Conservation (phyloP, 2,888 invertebrate genomes). For the Trachelus tabidus region DNA sequence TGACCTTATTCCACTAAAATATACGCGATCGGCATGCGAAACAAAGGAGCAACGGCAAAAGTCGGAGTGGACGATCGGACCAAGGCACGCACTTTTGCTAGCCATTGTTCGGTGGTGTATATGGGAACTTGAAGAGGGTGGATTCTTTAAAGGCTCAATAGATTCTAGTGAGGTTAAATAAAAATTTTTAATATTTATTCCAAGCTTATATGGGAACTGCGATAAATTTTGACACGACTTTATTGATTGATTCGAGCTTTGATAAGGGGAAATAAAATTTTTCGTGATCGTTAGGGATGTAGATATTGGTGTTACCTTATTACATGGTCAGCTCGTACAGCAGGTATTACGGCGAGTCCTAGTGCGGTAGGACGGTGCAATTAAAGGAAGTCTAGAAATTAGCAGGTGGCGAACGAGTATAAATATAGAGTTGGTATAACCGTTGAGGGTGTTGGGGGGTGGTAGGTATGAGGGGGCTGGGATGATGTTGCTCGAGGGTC, state of each 20-base stretch:
- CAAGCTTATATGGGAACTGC: background rate
- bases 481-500: background rate
- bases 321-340: constrained; percentile 33
- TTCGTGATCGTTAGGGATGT: constrained; percentile 48
- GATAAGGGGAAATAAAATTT: constrained; percentile 38
- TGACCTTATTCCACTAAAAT: constrained; percentile 61
- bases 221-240: background rate
- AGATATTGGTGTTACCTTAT: constrained; percentile 54
- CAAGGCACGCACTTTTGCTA: constrained; percentile 36
- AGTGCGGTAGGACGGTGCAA: constrained; percentile 56
- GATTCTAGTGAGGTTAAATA: background rate
- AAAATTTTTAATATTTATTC: background rate
- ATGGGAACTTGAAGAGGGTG: background rate
- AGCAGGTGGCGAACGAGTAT: constrained; percentile 59
- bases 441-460: constrained; percentile 30
- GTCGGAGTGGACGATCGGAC: constrained; percentile 37
- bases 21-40: constrained; percentile 52
- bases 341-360: constrained; percentile 40
- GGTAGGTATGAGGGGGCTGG: constrained; percentile 13
- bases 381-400: constrained; percentile 63
- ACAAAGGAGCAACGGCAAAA: constrained; percentile 41
- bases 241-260: background rate
- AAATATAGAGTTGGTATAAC: constrained; percentile 55
- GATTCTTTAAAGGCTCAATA: background rate
- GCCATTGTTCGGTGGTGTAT: background rate